These are phyloP conservation scores for Syrrhaptes paradoxus DNA, from an alignment of 2,113 vertebrate species.

Conservation along the genomic window DNA sequence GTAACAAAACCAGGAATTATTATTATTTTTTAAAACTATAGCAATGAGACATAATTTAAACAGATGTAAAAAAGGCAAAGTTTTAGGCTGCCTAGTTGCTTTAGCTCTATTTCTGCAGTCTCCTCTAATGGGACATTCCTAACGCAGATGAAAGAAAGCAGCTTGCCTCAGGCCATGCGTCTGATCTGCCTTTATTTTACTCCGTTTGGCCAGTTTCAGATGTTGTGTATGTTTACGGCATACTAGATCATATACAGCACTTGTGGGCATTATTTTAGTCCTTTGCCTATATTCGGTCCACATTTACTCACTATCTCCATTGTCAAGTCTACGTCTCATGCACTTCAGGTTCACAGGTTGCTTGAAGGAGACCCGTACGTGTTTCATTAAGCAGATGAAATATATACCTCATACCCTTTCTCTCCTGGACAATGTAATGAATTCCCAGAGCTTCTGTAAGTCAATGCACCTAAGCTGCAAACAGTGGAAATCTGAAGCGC, in stretches of 20 bases:
- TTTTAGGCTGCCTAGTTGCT: neutral
- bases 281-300: neutral
- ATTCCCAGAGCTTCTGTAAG: neutral
- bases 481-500: neutral
- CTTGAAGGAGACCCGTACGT: slow-evolving; percentile 8
- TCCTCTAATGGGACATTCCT: neutral
- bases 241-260: neutral
- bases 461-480: neutral
- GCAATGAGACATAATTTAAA: neutral
- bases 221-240: neutral
- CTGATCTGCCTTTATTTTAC: slow-evolving; percentile 3
- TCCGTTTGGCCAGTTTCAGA: neutral
- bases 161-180: neutral
- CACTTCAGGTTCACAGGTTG: neutral
- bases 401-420: neutral
- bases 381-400: slow-evolving; percentile 36
- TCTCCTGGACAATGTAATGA: neutral
- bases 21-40: neutral
- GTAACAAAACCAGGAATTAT: neutral
- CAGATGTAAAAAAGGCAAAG: neutral
- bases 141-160: slow-evolving; percentile 1
- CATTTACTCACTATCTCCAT: neutral
- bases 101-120: neutral
- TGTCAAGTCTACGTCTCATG: neutral
- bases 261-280: neutral